Evolutionary conservation across 2,888 invertebrate species (phyloP).

Genomic region (Caenorhabditis sp.): DNA sequence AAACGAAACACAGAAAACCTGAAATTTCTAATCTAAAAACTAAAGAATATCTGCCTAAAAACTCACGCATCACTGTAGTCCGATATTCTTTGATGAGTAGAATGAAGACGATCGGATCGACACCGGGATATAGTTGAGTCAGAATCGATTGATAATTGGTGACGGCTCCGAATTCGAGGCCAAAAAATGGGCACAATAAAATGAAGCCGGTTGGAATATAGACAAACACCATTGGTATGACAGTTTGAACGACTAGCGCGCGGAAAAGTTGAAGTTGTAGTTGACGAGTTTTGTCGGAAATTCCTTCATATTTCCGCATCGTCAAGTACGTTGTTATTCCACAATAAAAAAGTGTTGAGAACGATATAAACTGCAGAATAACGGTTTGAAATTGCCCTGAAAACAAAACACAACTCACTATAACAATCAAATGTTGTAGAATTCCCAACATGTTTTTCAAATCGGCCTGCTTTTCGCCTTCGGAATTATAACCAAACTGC

Average conservation of each 20-base stretch:
- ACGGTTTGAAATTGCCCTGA: too few species aligned
- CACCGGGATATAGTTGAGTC: constrained; percentile 17
- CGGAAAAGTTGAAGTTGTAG: constrained; percentile 25
- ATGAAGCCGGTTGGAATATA: constrained; percentile 13
- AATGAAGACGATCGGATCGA: constrained; percentile 17
- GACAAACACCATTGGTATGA: constrained; percentile 14
- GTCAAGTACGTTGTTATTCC: constrained; percentile 5
- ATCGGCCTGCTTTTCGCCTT: not conserved
- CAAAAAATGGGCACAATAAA: constrained; percentile 11
- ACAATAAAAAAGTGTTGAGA: constrained; percentile 14
- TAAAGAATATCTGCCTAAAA: too few species aligned
- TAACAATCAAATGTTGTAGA: constrained; percentile 12
- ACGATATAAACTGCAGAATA: too few species aligned
- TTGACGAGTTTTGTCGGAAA: constrained; percentile 8
- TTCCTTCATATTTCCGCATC: not conserved
- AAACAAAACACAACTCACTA: too few species aligned
- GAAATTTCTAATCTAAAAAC: too few species aligned
- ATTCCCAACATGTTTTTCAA: constrained; percentile 12
- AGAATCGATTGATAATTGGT: constrained; percentile 13
- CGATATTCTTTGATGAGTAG: constrained; percentile 15
- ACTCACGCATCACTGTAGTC: too few species aligned
- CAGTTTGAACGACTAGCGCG: constrained; percentile 15
- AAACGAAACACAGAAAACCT: too few species aligned
- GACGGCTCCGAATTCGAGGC: constrained; percentile 12
- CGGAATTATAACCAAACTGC: too few species aligned